These are phyloP conservation scores for Pagetopsis macropterus DNA, from an alignment of 2,797 vertebrate species.

Conservation along the genomic window DNA sequence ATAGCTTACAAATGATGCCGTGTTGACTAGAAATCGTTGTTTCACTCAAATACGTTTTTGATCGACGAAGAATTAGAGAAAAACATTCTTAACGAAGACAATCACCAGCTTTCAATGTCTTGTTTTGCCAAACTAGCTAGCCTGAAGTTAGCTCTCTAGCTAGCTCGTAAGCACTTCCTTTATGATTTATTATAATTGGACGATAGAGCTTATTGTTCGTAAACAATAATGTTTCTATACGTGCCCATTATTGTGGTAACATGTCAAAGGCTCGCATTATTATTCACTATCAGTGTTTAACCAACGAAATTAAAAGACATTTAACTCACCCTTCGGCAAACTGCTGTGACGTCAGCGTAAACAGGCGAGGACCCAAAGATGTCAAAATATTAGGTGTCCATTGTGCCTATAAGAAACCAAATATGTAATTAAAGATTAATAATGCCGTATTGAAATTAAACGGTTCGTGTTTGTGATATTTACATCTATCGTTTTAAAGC, in stretches of 20 bases:
- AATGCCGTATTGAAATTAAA: fast-evolving
- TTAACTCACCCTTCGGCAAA: conserved; percentile 65
- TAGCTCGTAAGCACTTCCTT: conserved; percentile 65
- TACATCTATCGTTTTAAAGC: fast-evolving
- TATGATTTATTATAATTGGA: background rate
- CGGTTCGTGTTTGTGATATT: fast-evolving
- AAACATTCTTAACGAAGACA: background rate
- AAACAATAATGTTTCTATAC: background rate
- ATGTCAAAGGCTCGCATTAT: fast-evolving
- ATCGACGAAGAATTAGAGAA: background rate
- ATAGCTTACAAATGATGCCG: background rate
- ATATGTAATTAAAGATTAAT: background rate
- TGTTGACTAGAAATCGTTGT: background rate
- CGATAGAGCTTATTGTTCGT: background rate
- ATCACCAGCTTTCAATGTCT: background rate
- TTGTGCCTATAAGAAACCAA: conserved; percentile 38
- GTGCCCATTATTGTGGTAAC: fast-evolving
- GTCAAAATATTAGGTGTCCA: conserved; percentile 56
- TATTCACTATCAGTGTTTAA: conserved; percentile 6
- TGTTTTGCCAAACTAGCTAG: conserved; percentile 50
- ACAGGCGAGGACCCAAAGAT: conserved; percentile 65
- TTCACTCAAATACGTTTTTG: background rate
- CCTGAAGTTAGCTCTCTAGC: conserved; percentile 54
- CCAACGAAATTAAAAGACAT: conserved; percentile 36
- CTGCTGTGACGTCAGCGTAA: conserved; percentile 72